Percentiles rank a stretch among this genome's conserved stretches.
These are phyloP conservation scores for Drosophila grimshawi DNA, from an alignment of 1,140 invertebrate species.

Conservation along the genomic window DNA sequence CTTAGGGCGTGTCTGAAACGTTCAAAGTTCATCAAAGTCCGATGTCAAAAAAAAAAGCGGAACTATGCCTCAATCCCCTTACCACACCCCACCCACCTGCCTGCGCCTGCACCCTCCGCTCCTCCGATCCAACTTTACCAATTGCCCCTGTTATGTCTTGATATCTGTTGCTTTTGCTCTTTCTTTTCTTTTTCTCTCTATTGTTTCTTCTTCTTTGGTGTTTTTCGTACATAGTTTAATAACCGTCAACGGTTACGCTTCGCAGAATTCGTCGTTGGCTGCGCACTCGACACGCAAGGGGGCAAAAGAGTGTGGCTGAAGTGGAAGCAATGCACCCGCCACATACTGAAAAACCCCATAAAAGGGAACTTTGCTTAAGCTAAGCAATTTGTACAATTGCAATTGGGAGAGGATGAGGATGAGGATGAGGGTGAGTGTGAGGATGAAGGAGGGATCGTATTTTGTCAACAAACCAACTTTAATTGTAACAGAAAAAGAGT, in stretches of 20 bases:
- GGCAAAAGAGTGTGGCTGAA: background rate
- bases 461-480: no score
- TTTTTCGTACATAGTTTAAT: slow-evolving; percentile 66
- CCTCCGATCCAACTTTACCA: slow-evolving; percentile 6
- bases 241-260: slow-evolving; percentile 74
- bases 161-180: slow-evolving; percentile 45
- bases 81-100: slow-evolving; percentile 16
- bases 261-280: slow-evolving; percentile 52
- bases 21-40: slow-evolving; percentile 48
- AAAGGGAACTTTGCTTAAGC: slow-evolving; percentile 19
- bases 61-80: slow-evolving; percentile 70
- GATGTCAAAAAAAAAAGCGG: slow-evolving; percentile 52
- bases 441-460: no score
- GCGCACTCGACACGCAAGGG: slow-evolving; percentile 25
- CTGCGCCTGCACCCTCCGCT: slow-evolving; percentile 7
- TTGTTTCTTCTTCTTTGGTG: slow-evolving; percentile 27
- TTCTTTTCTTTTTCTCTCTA: slow-evolving; percentile 26
- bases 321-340: background rate
- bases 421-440: no score
- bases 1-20: slow-evolving; percentile 28
- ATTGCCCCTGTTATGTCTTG: slow-evolving; percentile 23
- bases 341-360: slow-evolving; percentile 9
- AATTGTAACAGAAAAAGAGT: no score
- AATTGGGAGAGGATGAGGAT: no score
- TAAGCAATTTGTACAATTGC: background rate